Evolutionary conservation across 2,113 vertebrate genomes (phyloP).

Genomic region (Potamarius usumacintae): DNA sequence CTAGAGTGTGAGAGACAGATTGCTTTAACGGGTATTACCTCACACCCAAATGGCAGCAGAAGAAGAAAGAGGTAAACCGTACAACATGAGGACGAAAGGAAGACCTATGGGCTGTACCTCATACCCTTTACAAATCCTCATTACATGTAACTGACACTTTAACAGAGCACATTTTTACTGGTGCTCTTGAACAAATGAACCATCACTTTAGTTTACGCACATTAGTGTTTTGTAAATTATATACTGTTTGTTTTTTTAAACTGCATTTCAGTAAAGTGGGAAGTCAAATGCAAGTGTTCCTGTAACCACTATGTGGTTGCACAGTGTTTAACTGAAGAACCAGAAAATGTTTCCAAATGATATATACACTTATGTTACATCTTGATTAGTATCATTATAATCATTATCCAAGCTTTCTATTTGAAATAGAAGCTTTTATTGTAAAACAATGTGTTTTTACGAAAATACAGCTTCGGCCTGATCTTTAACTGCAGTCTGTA

Average conservation of each 20-base stretch:
- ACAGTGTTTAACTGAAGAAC: conserved; percentile 23
- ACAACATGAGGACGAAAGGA: conserved; percentile 44
- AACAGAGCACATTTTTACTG: conserved; percentile 27
- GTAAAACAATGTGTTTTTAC: conserved; percentile 35
- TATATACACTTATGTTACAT: not conserved
- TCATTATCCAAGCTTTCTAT: not conserved
- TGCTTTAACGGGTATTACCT: not conserved
- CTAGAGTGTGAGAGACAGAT: conserved; percentile 61
- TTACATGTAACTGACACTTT: conserved; percentile 45
- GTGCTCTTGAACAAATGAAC: conserved; percentile 37
- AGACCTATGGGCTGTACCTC: conserved; percentile 26
- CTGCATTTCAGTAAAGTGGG: conserved; percentile 2
- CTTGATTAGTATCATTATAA: not conserved
- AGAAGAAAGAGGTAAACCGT: conserved; percentile 21
- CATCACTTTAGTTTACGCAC: conserved; percentile 70
- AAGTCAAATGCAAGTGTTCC: conserved; percentile 31
- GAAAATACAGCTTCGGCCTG: conserved; percentile 22
- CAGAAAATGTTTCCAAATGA: not conserved
- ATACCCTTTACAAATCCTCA: conserved; percentile 35
- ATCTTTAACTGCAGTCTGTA: not conserved
- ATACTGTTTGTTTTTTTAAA: conserved; percentile 53
- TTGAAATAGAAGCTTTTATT: not conserved
- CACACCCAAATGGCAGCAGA: conserved; percentile 5
- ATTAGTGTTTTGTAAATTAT: conserved; percentile 64
- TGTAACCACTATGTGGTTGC: conserved; percentile 53